Conservation (phyloP, 2,113 vertebrate species). For the Callaeas wilsoni region DNA sequence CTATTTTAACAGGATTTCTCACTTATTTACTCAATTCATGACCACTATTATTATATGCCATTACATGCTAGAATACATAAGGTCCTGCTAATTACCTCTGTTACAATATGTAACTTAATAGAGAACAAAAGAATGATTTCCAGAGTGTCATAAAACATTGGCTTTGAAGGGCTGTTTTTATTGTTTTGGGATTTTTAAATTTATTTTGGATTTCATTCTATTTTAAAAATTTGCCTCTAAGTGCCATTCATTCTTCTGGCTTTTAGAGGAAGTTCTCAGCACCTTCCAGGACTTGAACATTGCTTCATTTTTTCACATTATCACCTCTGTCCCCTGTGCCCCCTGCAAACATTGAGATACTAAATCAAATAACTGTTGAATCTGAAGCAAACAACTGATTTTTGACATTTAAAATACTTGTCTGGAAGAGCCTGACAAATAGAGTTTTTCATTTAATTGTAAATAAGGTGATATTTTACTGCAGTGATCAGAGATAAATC, state of each 20-base stretch:
- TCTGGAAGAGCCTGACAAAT: background rate
- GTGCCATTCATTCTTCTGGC: background rate
- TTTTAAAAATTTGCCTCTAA: background rate
- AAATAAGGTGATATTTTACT: slow-evolving; percentile 61
- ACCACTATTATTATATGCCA: background rate
- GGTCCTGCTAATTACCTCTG: background rate
- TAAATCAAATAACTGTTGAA: background rate
- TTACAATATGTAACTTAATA: background rate
- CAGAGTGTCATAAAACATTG: background rate
- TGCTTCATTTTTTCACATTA: background rate
- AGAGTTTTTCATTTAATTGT: slow-evolving; percentile 58
- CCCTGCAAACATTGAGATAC: background rate
- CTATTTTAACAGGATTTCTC: background rate
- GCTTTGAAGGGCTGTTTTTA: background rate
- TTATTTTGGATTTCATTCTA: background rate
- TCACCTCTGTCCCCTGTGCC: background rate
- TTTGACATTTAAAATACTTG: slow-evolving; percentile 40
- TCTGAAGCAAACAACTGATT: background rate
- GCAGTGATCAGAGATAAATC: slow-evolving; percentile 3
- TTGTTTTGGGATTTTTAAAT: background rate
- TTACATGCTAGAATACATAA: background rate
- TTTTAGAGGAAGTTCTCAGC: background rate
- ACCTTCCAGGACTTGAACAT: background rate
- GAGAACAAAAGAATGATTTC: background rate
- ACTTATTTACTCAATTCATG: background rate